Conservation (phyloP, 2,113 vertebrate species). For the Taurulus bubalis region DNA sequence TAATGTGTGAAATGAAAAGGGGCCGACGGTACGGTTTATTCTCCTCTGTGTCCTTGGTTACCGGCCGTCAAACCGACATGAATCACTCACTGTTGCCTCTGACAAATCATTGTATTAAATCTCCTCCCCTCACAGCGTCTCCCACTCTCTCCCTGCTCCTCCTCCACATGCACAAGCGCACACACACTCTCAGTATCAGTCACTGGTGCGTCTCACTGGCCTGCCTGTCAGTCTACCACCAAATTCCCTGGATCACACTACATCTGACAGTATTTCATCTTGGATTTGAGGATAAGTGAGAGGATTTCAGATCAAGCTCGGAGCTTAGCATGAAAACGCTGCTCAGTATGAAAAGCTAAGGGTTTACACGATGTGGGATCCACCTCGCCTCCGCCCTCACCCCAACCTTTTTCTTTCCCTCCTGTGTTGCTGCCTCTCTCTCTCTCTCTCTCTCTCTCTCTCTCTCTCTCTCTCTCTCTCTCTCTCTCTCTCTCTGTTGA, state of each 20-base stretch:
- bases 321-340: constrained; percentile 80
- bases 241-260: constrained; percentile 77
- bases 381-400: constrained; percentile 21
- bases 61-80: constrained; percentile 34
- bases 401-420: constrained; percentile 34
- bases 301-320: constrained; percentile 81
- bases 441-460: constrained; percentile 16
- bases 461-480: constrained; percentile 39
- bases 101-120: constrained; percentile 64
- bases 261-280: constrained; percentile 86
- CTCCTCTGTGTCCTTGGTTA: constrained; percentile 1
- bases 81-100: constrained; percentile 49
- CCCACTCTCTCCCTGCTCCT: constrained; percentile 23
- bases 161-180: constrained; percentile 10
- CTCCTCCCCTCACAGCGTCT: constrained; percentile 40
- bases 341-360: constrained; percentile 69
- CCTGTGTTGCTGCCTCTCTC: constrained; percentile 8
- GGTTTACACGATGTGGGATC: constrained; percentile 68
- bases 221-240: constrained; percentile 61
- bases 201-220: constrained; percentile 50
- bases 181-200: constrained; percentile 52
- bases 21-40: constrained; percentile 4
- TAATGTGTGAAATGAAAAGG: neutral
- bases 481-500: constrained; percentile 68
- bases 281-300: constrained; percentile 83